phyloP scores from a whole-genome alignment of 2,888 invertebrate genomes.

The Rhabditophanes sp. region DNA sequence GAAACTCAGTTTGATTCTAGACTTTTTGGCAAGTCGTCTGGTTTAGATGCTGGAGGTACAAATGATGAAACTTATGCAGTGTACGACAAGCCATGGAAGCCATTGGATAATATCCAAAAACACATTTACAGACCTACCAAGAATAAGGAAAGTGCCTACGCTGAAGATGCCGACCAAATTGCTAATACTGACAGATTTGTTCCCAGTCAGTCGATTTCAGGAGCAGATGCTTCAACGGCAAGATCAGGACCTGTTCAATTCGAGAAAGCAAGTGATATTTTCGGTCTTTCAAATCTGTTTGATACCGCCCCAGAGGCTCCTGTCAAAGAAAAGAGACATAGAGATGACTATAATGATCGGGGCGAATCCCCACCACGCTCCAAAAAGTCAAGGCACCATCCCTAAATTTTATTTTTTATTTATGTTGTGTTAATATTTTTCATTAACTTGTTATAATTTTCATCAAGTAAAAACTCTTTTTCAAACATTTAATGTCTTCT shows the following conservation, averaged over 20 bases:
- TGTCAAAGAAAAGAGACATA: no score
- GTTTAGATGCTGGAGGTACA: slow-evolving; percentile 70
- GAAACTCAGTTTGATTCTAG: slow-evolving; percentile 69
- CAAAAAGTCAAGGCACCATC: no score
- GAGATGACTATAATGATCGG: no score
- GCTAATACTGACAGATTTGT: slow-evolving; percentile 83
- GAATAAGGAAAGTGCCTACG: slow-evolving; percentile 76
- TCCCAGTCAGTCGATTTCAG: no score
- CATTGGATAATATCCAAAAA: slow-evolving; percentile 65
- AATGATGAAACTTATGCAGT: slow-evolving; percentile 95
- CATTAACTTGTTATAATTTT: no score
- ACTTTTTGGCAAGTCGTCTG: slow-evolving; percentile 54
- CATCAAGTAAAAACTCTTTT: no score
- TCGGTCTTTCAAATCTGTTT: neutral
- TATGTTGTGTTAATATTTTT: no score
- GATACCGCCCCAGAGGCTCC: no score
- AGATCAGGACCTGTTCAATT: slow-evolving; percentile 1
- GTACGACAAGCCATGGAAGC: slow-evolving; percentile 94
- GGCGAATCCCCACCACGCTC: no score
- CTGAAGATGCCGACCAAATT: slow-evolving; percentile 71
- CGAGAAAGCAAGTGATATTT: neutral
- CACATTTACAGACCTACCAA: slow-evolving; percentile 73
- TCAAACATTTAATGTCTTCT: no score
- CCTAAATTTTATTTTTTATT: no score
- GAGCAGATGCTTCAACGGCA: neutral